Evolutionary conservation across 2,888 invertebrate species (phyloP).

Genomic region (Conomelus anceps): DNA sequence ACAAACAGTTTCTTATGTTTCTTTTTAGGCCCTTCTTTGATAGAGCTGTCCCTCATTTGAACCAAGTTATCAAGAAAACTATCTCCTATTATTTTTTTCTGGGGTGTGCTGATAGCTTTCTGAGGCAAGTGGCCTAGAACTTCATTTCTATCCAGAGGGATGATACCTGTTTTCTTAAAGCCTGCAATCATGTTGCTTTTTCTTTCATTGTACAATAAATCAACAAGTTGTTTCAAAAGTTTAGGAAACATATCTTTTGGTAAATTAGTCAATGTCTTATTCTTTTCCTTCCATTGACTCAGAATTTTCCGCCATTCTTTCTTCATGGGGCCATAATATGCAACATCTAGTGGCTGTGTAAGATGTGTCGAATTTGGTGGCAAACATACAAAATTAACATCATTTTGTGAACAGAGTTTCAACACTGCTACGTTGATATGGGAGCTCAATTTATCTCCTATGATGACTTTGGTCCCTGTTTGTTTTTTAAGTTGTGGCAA

Average conservation of each 20-base stretch:
- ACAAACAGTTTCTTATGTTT: too few relatives aligned
- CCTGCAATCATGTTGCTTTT: background rate
- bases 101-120: background rate
- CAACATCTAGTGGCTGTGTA: slow-evolving; percentile 31
- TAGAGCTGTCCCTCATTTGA: background rate
- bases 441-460: slow-evolving; percentile 37
- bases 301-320: slow-evolving; percentile 29
- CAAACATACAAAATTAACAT: slow-evolving; percentile 35
- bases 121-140: background rate
- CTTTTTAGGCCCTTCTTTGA: too few relatives aligned
- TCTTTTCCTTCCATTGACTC: slow-evolving; percentile 22
- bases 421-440: slow-evolving; percentile 34
- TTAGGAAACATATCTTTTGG: slow-evolving; percentile 20
- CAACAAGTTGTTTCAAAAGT: slow-evolving; percentile 22
- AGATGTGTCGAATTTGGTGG: slow-evolving; percentile 32
- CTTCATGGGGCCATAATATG: slow-evolving; percentile 32
- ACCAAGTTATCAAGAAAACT: background rate
- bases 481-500: background rate
- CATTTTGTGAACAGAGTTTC: slow-evolving; percentile 33
- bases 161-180: background rate
- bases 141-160: background rate
- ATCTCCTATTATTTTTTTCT: slow-evolving; percentile 7
- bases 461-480: slow-evolving; percentile 21
- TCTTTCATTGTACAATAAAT: background rate
- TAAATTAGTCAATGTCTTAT: slow-evolving; percentile 9